A percentile compares a stretch with the other conserved stretches of the same genome.
Evolutionary conservation across 2,888 invertebrate species (phyloP).

Genomic region (Diadegma fenestrale): DNA sequence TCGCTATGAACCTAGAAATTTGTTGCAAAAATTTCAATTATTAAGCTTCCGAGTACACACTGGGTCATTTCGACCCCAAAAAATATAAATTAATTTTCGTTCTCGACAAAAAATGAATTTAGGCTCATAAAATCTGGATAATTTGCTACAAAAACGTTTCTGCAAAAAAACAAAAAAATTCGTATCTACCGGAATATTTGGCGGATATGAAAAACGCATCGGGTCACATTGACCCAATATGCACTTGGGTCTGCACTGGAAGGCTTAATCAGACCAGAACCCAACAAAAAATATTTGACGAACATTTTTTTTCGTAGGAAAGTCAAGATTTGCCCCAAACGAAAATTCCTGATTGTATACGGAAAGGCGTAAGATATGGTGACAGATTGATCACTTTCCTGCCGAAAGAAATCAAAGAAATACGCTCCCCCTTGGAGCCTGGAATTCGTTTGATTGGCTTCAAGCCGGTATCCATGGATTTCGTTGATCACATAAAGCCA

Average conservation of each 20-base stretch:
- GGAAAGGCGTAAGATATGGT: conserved; percentile 56
- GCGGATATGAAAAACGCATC: too few relatives aligned
- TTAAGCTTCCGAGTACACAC: too few relatives aligned
- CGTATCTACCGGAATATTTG: too few relatives aligned
- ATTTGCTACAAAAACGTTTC: too few relatives aligned
- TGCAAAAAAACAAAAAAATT: too few relatives aligned
- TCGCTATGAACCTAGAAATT: neutral
- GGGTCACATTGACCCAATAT: too few relatives aligned
- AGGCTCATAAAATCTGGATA: too few relatives aligned
- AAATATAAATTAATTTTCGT: too few relatives aligned
- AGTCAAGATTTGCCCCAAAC: neutral
- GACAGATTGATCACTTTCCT: conserved; percentile 64
- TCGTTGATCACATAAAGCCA: conserved; percentile 63
- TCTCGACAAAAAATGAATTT: too few relatives aligned
- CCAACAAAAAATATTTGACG: neutral
- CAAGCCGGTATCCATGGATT: conserved; percentile 62
- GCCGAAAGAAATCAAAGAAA: conserved; percentile 55
- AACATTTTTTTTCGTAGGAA: conserved; percentile 27
- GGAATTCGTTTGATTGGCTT: conserved; percentile 72
- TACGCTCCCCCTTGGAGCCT: conserved; percentile 26
- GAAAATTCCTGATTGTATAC: neutral
- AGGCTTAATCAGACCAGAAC: neutral
- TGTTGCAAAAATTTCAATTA: too few relatives aligned
- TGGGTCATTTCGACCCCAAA: too few relatives aligned
- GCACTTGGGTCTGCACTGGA: neutral